These are phyloP conservation scores for Thrips palmi DNA, from an alignment of 1,140 invertebrate species.

Conservation along the genomic window DNA sequence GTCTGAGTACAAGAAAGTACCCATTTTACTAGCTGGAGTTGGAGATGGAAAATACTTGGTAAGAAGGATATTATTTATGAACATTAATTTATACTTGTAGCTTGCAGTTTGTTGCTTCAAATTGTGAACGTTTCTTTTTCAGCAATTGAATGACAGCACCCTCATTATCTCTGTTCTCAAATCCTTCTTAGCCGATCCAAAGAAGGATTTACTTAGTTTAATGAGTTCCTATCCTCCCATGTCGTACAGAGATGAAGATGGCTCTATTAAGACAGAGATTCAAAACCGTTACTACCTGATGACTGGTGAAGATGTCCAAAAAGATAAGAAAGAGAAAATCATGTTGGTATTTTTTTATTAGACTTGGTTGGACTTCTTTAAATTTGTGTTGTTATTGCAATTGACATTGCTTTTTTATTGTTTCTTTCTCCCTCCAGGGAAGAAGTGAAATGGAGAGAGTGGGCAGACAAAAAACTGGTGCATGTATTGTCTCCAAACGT, in stretches of 20 bases:
- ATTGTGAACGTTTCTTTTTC: constrained; percentile 21
- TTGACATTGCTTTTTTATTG: constrained; percentile 4
- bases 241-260: constrained; percentile 44
- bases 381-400: constrained; percentile 7
- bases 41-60: constrained; percentile 50
- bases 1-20: constrained; percentile 91
- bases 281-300: constrained; percentile 94
- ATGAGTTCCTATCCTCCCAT: constrained; percentile 64
- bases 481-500: constrained; percentile 93
- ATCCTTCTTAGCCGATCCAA: constrained; percentile 51
- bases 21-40: constrained; percentile 68
- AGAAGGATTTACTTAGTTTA: constrained; percentile 44
- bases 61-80: no score
- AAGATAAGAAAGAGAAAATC: constrained; percentile 35
- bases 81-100: no score
- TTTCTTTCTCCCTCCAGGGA: constrained; percentile 35
- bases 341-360: constrained; percentile 24
- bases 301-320: constrained; percentile 41
- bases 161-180: constrained; percentile 81
- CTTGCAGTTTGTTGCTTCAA: constrained; percentile 7
- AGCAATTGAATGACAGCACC: constrained; percentile 83
- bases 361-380: background rate
- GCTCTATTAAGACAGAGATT: constrained; percentile 51
- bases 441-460: constrained; percentile 86
- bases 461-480: constrained; percentile 81